Evolutionary conservation across 23 tunicate genomes (phyloP).

Genomic region (Ciona savignyi): DNA sequence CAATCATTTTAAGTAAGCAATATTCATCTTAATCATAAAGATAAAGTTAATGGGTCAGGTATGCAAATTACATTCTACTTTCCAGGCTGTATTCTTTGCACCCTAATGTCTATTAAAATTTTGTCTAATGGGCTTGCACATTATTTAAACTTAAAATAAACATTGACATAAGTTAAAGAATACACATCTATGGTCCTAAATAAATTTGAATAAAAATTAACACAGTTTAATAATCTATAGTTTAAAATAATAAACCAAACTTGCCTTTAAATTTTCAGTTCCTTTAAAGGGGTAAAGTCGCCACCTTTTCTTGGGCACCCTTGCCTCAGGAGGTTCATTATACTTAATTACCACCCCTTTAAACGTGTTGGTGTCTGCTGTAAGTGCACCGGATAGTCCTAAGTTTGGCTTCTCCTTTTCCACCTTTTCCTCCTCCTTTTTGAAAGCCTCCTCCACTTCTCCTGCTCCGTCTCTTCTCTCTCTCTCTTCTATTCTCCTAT

Average conservation of each 20-base stretch:
- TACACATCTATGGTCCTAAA: too few species aligned
- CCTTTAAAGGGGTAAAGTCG: constrained; percentile 98
- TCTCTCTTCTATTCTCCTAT: constrained; percentile 27
- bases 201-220: too few species aligned
- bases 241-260: not conserved
- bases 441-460: constrained; percentile 25
- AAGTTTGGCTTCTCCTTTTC: constrained; percentile 97
- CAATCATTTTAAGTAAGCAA: too few species aligned
- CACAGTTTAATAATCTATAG: too few species aligned
- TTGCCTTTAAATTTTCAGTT: constrained; percentile 85
- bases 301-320: constrained; percentile 90
- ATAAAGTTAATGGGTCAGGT: too few species aligned
- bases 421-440: constrained; percentile 2
- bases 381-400: constrained; percentile 92
- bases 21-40: too few species aligned
- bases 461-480: constrained; percentile 16
- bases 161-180: too few species aligned
- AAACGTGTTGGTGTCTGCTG: constrained; percentile 95
- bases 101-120: too few species aligned
- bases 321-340: constrained; percentile 97
- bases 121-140: too few species aligned
- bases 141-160: too few species aligned
- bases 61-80: too few species aligned
- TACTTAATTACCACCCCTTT: constrained; percentile 96
- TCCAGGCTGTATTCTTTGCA: too few species aligned